Evolutionary conservation across 1,140 invertebrate species (phyloP).

Genomic region (Wasmannia auropunctata): DNA sequence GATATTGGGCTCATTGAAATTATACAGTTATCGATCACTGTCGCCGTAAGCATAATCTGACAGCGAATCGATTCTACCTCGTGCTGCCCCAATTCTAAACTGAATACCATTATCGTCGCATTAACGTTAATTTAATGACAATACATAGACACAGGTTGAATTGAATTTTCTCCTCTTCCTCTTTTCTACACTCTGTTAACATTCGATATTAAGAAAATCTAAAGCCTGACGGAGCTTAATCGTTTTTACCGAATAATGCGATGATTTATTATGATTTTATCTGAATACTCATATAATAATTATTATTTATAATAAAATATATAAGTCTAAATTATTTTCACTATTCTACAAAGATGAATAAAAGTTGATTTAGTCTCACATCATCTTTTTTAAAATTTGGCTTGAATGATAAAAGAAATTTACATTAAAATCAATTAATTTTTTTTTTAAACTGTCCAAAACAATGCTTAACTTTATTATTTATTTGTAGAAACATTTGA

Average conservation of each 20-base stretch:
- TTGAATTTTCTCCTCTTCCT: neutral
- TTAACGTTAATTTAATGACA: slow-evolving; percentile 58
- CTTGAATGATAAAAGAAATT: neutral
- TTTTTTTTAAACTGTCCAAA: neutral
- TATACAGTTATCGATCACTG: slow-evolving; percentile 61
- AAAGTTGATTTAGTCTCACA: neutral
- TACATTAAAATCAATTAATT: neutral
- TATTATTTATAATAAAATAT: neutral
- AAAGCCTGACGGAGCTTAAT: neutral
- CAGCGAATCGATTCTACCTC: slow-evolving; percentile 49
- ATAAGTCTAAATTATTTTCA: neutral
- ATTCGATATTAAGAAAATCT: neutral
- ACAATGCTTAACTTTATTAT: neutral
- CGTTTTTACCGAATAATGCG: neutral
- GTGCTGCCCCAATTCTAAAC: slow-evolving; percentile 53
- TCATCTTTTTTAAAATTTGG: neutral
- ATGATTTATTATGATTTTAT: neutral
- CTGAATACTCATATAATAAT: neutral
- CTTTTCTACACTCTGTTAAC: neutral
- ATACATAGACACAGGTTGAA: slow-evolving; percentile 29
- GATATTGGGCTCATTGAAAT: slow-evolving; percentile 61
- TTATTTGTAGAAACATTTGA: neutral
- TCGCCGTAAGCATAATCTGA: slow-evolving; percentile 57
- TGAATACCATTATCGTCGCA: slow-evolving; percentile 54
- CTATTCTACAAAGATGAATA: neutral